Conservation (phyloP, 2,113 vertebrate species). For the Elephas maximus region DNA sequence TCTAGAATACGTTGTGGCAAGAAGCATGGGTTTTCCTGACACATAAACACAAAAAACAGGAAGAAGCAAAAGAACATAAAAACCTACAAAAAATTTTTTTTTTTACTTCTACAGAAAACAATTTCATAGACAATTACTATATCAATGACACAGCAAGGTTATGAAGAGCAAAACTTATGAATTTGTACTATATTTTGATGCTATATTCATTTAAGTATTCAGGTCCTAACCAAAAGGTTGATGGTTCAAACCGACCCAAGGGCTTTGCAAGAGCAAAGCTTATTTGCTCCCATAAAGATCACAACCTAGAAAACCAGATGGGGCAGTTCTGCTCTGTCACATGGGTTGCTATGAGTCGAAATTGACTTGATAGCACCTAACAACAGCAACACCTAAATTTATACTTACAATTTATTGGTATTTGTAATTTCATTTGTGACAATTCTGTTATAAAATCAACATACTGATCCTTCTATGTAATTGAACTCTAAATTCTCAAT, state of each 20-base stretch:
- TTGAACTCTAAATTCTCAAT: not conserved
- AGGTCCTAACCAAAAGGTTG: too few species aligned
- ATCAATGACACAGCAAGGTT: not conserved
- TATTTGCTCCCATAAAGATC: too few species aligned
- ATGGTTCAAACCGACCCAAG: too few species aligned
- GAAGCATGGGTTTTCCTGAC: not conserved
- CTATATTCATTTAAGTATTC: too few species aligned
- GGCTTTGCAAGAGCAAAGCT: too few species aligned
- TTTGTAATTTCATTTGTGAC: not conserved
- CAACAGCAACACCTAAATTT: not conserved
- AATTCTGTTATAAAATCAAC: not conserved
- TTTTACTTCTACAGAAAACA: not conserved
- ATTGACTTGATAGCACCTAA: too few species aligned
- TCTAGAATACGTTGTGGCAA: not conserved
- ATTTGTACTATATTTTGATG: conserved; percentile 8
- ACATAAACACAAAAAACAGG: not conserved
- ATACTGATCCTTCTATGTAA: not conserved
- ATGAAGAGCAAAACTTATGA: not conserved
- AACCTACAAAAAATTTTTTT: too few species aligned
- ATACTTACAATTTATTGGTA: not conserved
- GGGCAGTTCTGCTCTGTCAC: too few species aligned
- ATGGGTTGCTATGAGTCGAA: too few species aligned
- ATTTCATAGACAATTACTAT: not conserved
- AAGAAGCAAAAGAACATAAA: not conserved
- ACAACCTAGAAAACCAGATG: too few species aligned